Conservation (phyloP, 1,140 invertebrate genomes). For the Tribolium madens region DNA sequence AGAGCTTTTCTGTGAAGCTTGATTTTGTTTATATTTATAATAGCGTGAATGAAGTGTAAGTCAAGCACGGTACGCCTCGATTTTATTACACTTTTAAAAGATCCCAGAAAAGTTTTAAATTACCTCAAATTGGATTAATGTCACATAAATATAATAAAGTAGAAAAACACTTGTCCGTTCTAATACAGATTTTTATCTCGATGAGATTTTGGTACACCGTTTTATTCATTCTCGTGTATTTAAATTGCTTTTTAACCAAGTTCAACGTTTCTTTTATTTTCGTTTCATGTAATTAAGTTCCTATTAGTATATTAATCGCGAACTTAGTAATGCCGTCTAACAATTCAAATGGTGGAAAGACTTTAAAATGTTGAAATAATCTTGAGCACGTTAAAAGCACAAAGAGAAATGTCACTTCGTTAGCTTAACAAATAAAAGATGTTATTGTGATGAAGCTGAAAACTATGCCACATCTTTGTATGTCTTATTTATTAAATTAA, state of each 20-base stretch:
- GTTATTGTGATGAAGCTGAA: not conserved
- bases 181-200: not conserved
- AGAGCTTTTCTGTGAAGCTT: not conserved
- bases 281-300: conserved; percentile 22
- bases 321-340: conserved; percentile 20
- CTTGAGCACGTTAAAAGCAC: not conserved
- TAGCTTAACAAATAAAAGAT: conserved; percentile 18
- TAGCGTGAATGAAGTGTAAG: not conserved
- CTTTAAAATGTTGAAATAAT: not conserved
- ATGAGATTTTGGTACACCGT: conserved; percentile 9
- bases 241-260: conserved; percentile 12
- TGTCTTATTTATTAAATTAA: conserved; percentile 5
- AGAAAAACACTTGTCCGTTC: not conserved
- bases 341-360: not conserved
- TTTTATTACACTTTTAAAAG: conserved; percentile 11
- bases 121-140: not conserved
- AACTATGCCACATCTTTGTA: not conserved
- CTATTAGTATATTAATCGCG: conserved; percentile 15
- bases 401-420: conserved; percentile 17
- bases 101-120: conserved; percentile 18
- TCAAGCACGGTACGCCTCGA: not conserved
- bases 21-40: conserved; percentile 9
- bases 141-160: conserved; percentile 17
- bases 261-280: conserved; percentile 2
- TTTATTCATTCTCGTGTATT: not conserved